Evolutionary conservation across 2,113 vertebrate species (phyloP).

Genomic region (Tragelaphus scriptus): DNA sequence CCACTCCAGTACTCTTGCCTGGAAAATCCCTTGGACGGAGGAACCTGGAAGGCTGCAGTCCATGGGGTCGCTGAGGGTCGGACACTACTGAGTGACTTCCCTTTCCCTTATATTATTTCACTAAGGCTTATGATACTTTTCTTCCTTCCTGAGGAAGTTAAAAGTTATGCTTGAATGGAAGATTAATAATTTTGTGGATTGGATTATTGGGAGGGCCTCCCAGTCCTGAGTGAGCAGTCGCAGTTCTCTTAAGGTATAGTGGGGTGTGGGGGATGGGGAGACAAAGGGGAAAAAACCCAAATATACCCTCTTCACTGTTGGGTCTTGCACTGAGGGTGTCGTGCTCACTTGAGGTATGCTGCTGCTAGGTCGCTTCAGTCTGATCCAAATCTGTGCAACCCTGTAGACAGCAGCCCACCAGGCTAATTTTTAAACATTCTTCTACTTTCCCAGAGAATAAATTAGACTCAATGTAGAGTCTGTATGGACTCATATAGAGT

Average conservation of each 20-base stretch:
- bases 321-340: neutral
- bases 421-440: neutral
- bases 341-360: neutral
- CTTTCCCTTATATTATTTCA: neutral
- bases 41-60: too few relatives aligned
- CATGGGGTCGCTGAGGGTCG: too few relatives aligned
- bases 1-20: too few relatives aligned
- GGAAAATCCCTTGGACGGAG: too few relatives aligned
- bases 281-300: neutral
- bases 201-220: neutral
- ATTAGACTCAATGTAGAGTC: neutral
- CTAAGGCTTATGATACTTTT: neutral
- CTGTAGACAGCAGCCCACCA: too few relatives aligned
- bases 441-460: neutral
- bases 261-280: neutral
- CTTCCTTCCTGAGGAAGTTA: constrained; percentile 1
- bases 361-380: too few relatives aligned
- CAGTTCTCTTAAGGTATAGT: neutral
- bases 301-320: neutral
- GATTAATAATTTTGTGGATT: neutral
- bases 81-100: too few relatives aligned
- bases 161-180: neutral
- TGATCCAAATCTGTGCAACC: too few relatives aligned
- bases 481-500: neutral
- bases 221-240: neutral